A percentile compares a stretch with the other conserved stretches of the same genome.
These are phyloP conservation scores for Struthidea cinerea DNA, from an alignment of 2,113 vertebrate species.

Conservation along the genomic window DNA sequence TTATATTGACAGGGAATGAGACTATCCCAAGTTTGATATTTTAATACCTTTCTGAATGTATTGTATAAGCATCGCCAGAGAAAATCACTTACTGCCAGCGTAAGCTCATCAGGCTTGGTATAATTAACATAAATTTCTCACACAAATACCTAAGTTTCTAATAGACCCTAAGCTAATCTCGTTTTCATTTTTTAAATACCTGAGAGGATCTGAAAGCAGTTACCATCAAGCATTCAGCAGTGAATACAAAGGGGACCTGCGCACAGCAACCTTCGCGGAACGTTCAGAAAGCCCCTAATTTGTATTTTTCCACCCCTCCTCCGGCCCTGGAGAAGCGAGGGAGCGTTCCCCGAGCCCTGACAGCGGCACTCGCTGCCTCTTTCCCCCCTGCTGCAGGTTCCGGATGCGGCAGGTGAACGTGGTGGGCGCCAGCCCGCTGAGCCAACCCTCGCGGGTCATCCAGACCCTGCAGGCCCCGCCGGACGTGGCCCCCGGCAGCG, in stretches of 20 bases:
- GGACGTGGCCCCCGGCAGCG: slow-evolving; percentile 80
- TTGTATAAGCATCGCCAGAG: slow-evolving; percentile 10
- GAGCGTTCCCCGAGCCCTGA: fast-evolving
- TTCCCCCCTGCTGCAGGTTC: slow-evolving; percentile 73
- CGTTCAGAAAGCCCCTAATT: neutral
- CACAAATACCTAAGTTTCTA: slow-evolving; percentile 53
- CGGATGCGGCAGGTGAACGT: slow-evolving; percentile 89
- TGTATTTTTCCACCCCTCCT: neutral
- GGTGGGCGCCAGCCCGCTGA: slow-evolving; percentile 83
- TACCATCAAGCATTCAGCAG: neutral
- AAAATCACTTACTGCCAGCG: slow-evolving; percentile 53
- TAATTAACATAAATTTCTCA: slow-evolving; percentile 61
- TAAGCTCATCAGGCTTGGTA: slow-evolving; percentile 54
- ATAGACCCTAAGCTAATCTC: slow-evolving; percentile 42
- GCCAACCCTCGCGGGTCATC: slow-evolving; percentile 86
- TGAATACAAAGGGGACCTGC: neutral
- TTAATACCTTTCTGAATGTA: slow-evolving; percentile 53
- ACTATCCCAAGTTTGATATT: slow-evolving; percentile 38
- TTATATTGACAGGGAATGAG: slow-evolving; percentile 52
- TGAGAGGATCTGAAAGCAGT: neutral
- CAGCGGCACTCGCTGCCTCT: fast-evolving
- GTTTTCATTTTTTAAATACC: neutral
- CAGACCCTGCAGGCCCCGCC: slow-evolving; percentile 92
- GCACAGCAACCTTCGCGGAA: neutral
- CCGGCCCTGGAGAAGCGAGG: neutral